Conservation (phyloP, 2,113 vertebrate genomes). For the Piprites chloris region DNA sequence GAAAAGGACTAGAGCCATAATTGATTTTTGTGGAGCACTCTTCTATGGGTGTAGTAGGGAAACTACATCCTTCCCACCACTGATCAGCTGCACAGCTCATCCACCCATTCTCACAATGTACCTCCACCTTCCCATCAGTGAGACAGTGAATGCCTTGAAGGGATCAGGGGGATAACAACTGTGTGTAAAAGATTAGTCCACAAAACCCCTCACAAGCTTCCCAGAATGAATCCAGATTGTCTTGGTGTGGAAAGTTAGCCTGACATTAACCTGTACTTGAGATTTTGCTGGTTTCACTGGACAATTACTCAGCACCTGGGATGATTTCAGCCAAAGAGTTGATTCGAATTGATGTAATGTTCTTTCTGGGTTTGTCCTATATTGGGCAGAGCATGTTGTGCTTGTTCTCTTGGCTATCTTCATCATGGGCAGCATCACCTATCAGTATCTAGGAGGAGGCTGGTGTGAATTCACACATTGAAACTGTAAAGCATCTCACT, state of each 20-base stretch:
- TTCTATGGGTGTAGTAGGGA: background rate
- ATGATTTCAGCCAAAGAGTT: background rate
- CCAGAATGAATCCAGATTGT: background rate
- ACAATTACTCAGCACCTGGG: background rate
- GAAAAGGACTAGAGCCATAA: background rate
- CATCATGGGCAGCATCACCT: background rate
- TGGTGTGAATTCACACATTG: background rate
- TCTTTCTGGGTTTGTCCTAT: background rate
- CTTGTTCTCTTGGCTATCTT: background rate
- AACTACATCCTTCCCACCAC: background rate
- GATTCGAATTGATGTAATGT: background rate
- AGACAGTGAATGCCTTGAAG: background rate
- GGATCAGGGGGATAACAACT: background rate
- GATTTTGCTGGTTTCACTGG: background rate
- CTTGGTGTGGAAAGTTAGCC: background rate
- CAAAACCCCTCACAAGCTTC: background rate
- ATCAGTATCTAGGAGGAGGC: background rate
- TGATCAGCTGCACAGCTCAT: background rate
- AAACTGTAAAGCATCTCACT: background rate
- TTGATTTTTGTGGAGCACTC: background rate
- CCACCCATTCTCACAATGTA: background rate
- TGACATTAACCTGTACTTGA: background rate
- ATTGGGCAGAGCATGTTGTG: background rate
- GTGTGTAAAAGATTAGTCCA: background rate
- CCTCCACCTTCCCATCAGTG: fast-evolving